Conservation (phyloP, 2,888 invertebrate species). For the Listrodromus nycthemerus region DNA sequence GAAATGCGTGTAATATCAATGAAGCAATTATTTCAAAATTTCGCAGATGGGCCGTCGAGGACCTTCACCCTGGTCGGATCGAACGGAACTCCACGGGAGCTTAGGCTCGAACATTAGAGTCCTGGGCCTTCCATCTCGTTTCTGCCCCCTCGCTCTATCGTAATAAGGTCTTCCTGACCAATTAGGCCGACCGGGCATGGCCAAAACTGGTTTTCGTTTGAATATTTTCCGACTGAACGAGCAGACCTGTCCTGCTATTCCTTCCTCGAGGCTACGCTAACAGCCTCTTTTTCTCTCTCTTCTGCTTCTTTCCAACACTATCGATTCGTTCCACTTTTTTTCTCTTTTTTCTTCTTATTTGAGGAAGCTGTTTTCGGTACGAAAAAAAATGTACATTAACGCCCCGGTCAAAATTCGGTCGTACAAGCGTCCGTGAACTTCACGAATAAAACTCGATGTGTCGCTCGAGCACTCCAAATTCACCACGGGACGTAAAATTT, state of each 20-base stretch:
- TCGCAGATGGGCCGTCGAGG: neutral
- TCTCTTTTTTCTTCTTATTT: no score
- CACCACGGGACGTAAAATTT: neutral
- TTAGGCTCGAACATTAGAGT: conserved; percentile 1
- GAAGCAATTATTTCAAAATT: neutral
- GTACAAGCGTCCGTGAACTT: neutral
- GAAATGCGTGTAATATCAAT: neutral
- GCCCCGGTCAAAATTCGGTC: neutral
- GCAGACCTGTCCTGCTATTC: neutral
- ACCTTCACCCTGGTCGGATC: conserved; percentile 18
- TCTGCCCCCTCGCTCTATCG: conserved; percentile 44
- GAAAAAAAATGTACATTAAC: neutral
- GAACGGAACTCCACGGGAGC: conserved; percentile 30
- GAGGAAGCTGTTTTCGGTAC: neutral
- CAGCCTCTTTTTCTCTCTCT: neutral
- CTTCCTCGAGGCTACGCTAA: neutral
- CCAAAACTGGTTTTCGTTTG: conserved; percentile 66
- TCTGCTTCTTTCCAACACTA: neutral
- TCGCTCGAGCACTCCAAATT: neutral
- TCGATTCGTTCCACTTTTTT: neutral
- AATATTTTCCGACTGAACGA: conserved; percentile 62
- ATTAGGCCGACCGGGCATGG: conserved; percentile 34
- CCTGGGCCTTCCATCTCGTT: conserved; percentile 29
- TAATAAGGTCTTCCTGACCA: conserved; percentile 57
- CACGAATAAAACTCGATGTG: neutral